Evolutionary conservation across 2,888 invertebrate genomes (phyloP), one percentile per base, ranked within the genome.

Genomic region (Acleris sparsana): DNA sequence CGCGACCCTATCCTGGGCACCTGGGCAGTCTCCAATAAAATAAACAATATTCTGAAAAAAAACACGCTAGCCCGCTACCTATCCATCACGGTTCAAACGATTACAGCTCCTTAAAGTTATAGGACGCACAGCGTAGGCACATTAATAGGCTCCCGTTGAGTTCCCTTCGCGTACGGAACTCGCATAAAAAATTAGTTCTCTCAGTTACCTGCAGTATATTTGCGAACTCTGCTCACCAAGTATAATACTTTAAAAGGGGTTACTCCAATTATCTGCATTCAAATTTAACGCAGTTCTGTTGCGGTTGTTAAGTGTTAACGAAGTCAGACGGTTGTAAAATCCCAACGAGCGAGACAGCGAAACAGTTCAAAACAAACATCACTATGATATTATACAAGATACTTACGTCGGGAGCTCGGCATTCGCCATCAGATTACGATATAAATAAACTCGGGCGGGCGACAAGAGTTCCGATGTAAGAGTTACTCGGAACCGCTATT

Each of bases 401-500:
- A 57, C 57, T 56, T 62, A 52, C 57, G 46, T 22, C 5, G 52
- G 52, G 61, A 51, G 55, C 65, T 56, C 70, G 71, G 73, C 77
- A 72, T 75, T 74, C 75, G 78, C 80, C 82, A 83, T 85, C 83
- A 82, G 82, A 85, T 84, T 81, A 80, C 63, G 70, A 72, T 79
- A 82, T 81, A 83, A 82, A 85, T 84, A 84, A 83, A 83, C 78
- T 75, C 72, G 69, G 73, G 73, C 77, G 73, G 76, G 81, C 80
- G 86, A 84, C 85, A 84, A 86, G 82, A 86, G 85, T 88, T 87
- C 81, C 80, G 82, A 88, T 84, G 83, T 82, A 84, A 85, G 83
- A 85, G 84, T 85, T 89, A 88, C 89, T 88, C 85, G 87, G 89
- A 89, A 90, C 80, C 80, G 86, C 86, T 90, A 89, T 89, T 88